Evolutionary conservation across 2,888 invertebrate species (phyloP).

Genomic region (Ferdinandea cuprea): DNA sequence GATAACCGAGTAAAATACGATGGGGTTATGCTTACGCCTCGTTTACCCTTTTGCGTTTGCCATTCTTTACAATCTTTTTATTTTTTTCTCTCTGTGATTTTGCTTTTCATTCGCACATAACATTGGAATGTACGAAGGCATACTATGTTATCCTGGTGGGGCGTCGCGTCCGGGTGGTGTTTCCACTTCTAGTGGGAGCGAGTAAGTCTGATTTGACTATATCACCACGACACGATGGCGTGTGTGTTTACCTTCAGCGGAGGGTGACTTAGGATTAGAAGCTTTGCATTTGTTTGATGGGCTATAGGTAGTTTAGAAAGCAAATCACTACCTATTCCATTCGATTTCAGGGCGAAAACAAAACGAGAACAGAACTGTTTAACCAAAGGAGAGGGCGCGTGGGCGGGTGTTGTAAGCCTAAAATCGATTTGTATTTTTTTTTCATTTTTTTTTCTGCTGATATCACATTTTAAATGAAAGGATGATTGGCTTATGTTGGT

Average conservation of each 20-base stretch:
- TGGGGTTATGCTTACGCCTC: conserved; percentile 50
- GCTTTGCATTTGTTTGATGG: conserved; percentile 67
- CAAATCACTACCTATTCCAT: conserved; percentile 58
- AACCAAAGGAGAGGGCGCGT: conserved; percentile 16
- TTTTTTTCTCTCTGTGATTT: background rate
- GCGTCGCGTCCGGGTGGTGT: background rate
- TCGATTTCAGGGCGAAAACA: conserved; percentile 42
- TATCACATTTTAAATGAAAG: conserved; percentile 57
- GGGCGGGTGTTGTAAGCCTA: conserved; percentile 42
- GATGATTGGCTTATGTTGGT: conserved; percentile 43
- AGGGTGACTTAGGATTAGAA: conserved; percentile 65
- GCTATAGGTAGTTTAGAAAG: conserved; percentile 66
- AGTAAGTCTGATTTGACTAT: conserved; percentile 43
- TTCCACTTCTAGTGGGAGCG: background rate
- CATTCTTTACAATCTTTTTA: conserved; percentile 12
- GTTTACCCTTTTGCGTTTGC: conserved; percentile 48
- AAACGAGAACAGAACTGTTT: conserved; percentile 37
- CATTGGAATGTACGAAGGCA: conserved; percentile 37
- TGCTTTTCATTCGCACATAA: conserved; percentile 41
- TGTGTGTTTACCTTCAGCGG: conserved; percentile 23
- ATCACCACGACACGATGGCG: background rate
- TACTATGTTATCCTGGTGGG: background rate
- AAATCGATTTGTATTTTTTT: conserved; percentile 62
- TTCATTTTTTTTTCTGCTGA: conserved; percentile 61
- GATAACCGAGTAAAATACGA: conserved; percentile 67